Evolutionary conservation across 2,113 vertebrate species (phyloP).

Genomic region (Gracilinanus agilis): DNA sequence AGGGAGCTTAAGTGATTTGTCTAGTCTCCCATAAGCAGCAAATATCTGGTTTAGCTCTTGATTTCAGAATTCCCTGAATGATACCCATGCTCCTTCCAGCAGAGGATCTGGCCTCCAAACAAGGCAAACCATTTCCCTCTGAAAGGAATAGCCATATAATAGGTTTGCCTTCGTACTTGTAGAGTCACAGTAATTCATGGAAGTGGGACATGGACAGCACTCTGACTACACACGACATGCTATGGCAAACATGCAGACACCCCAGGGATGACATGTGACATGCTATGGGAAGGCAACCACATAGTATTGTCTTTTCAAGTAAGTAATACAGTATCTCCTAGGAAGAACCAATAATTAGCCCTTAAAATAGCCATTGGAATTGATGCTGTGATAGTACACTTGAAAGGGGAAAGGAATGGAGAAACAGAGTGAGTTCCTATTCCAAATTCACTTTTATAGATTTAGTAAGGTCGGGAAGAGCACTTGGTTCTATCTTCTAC

Average conservation of each 20-base stretch:
- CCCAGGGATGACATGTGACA: not conserved
- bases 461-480: not conserved
- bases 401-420: not conserved
- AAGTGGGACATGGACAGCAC: not conserved
- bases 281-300: not conserved
- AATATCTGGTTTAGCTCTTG: not conserved
- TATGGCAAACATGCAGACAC: not conserved
- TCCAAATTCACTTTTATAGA: not conserved
- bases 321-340: not conserved
- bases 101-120: not conserved
- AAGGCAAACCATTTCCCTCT: conserved; percentile 24
- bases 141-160: not conserved
- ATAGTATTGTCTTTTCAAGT: not conserved
- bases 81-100: not conserved
- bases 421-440: not conserved
- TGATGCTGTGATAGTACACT: not conserved
- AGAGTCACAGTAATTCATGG: not conserved
- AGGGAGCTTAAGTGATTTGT: not conserved
- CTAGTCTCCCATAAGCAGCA: not conserved
- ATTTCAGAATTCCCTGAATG: not conserved
- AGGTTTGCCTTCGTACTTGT: not conserved
- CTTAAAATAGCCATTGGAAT: not conserved
- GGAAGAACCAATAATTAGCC: not conserved
- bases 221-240: not conserved
- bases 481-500: not conserved